These are phyloP conservation scores for Cerceris ruficornis DNA, from an alignment of 2,888 invertebrate species.

Conservation along the genomic window DNA sequence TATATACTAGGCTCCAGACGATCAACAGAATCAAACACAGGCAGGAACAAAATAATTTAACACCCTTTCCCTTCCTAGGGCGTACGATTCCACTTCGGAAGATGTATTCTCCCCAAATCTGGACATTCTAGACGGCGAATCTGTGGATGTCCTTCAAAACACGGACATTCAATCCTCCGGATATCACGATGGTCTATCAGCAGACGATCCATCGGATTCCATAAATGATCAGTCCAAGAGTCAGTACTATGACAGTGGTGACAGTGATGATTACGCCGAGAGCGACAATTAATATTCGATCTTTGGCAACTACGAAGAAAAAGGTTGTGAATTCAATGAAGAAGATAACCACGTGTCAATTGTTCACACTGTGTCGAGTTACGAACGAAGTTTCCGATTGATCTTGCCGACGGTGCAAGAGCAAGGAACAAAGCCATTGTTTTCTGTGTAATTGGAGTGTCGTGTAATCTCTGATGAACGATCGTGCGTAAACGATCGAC, in stretches of 20 bases:
- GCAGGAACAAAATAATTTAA: background rate
- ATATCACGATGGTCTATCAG: conserved; percentile 36
- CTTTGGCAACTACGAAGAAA: background rate
- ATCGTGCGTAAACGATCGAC: conserved; percentile 8
- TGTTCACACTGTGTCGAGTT: no score
- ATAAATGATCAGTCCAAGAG: conserved; percentile 61
- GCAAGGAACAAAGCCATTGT: conserved; percentile 22
- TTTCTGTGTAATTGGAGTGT: conserved; percentile 30
- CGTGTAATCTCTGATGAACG: conserved; percentile 37
- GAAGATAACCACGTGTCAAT: background rate
- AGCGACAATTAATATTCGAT: conserved; percentile 75
- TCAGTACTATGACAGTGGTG: conserved; percentile 77
- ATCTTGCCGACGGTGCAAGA: background rate
- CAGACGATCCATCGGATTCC: conserved; percentile 24
- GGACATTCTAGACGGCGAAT: conserved; percentile 83
- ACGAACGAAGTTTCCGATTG: no score
- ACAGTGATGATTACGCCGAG: conserved; percentile 80
- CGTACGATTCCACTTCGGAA: conserved; percentile 80
- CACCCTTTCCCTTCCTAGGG: conserved; percentile 57
- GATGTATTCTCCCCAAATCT: conserved; percentile 87
- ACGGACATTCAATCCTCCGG: conserved; percentile 39
- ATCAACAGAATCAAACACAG: background rate
- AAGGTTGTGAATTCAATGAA: background rate
- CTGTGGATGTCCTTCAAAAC: conserved; percentile 61
- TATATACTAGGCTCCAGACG: no score